Percentiles rank a stretch among this genome's conserved stretches.
These are phyloP conservation scores for Bubo scandiacus DNA, from an alignment of 2,113 vertebrate genomes.

Conservation along the genomic window DNA sequence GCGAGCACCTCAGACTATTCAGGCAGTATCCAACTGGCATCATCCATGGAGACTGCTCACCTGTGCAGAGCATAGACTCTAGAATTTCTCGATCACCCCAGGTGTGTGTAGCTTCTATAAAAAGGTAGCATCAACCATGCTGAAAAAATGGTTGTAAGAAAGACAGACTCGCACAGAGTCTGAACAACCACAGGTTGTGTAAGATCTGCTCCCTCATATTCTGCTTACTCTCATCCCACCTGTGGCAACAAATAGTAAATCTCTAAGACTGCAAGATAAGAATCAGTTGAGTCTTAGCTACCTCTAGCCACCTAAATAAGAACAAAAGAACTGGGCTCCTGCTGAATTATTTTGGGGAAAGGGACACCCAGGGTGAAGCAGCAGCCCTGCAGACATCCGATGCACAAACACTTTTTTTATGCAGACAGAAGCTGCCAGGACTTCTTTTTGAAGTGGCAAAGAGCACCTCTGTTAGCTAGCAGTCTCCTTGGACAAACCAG, in stretches of 20 bases:
- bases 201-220: background rate
- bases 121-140: background rate
- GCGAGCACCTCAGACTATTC: background rate
- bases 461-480: background rate
- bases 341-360: background rate
- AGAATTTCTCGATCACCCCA: background rate
- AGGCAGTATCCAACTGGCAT: background rate
- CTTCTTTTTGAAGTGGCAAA: background rate
- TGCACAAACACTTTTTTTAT: background rate
- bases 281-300: background rate
- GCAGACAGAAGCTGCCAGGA: background rate
- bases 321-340: background rate
- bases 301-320: background rate
- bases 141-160: background rate
- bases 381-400: background rate
- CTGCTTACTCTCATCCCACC: background rate
- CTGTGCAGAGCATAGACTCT: background rate
- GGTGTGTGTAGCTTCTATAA: background rate
- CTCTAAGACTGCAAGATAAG: background rate
- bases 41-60: background rate
- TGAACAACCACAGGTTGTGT: background rate
- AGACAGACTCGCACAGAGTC: background rate
- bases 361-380: background rate
- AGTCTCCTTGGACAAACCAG: background rate
- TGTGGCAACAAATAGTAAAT: slow-evolving; percentile 2